A percentile compares a stretch with the other conserved stretches of the same genome.
Evolutionary conservation across 2,888 invertebrate species (phyloP).

Genomic region (Hirtodrosophila cameraria): DNA sequence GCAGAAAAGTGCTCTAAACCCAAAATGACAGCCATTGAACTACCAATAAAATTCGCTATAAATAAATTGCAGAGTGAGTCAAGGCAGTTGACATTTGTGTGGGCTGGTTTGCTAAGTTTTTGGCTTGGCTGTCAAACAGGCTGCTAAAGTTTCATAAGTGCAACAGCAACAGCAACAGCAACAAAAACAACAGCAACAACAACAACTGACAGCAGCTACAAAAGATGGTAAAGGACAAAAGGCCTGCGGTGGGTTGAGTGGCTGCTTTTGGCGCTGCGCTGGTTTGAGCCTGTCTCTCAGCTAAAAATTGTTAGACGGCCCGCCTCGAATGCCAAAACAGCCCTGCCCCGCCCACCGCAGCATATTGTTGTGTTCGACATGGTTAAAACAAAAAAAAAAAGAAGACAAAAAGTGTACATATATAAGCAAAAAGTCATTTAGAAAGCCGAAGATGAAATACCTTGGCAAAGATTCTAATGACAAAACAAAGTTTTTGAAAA

Average conservation of each 20-base stretch:
- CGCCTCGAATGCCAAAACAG: slow-evolving; percentile 8
- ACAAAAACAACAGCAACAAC: slow-evolving; percentile 19
- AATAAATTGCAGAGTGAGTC: slow-evolving; percentile 47
- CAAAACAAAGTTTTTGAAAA: too few species aligned
- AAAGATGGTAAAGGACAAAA: slow-evolving; percentile 55
- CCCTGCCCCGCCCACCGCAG: slow-evolving; percentile 22
- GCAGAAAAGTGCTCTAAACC: slow-evolving; percentile 3
- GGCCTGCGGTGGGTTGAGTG: slow-evolving; percentile 26
- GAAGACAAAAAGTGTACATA: too few species aligned
- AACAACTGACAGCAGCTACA: slow-evolving; percentile 49
- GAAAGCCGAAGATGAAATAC: too few species aligned
- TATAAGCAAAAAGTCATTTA: too few species aligned
- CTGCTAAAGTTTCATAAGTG: slow-evolving; percentile 57
- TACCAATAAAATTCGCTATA: slow-evolving; percentile 56
- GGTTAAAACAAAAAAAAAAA: slow-evolving; percentile 29
- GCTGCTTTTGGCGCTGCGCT: slow-evolving; percentile 3
- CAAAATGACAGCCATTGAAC: slow-evolving; percentile 53
- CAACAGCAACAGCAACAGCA: slow-evolving; percentile 28
- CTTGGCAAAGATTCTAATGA: too few species aligned
- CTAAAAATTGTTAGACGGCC: slow-evolving; percentile 50
- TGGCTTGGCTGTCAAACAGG: slow-evolving; percentile 26
- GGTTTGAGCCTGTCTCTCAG: slow-evolving; percentile 14
- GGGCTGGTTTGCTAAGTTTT: slow-evolving; percentile 3
- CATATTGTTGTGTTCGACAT: slow-evolving; percentile 70
- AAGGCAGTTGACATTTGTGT: slow-evolving; percentile 45